These are phyloP conservation scores for Neotragus moschatus DNA, from an alignment of 2,113 vertebrate species.

Conservation along the genomic window DNA sequence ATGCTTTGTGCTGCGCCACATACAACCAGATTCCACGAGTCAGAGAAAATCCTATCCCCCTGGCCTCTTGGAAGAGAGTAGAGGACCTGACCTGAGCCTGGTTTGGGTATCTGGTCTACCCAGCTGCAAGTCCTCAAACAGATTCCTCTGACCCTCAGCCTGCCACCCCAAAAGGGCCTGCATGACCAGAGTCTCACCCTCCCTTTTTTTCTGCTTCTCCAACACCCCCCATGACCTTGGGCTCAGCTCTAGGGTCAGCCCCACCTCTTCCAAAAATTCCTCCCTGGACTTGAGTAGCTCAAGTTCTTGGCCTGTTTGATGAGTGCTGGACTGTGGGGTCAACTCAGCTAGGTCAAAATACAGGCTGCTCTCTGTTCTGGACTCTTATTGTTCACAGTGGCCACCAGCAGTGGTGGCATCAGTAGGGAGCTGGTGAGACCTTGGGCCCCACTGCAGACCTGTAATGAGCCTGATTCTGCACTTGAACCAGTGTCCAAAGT, in stretches of 20 bases:
- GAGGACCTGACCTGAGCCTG: background rate
- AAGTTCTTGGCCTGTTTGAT: background rate
- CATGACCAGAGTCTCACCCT: rapidly evolving
- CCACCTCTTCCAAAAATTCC: background rate
- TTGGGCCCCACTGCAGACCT: too few relatives aligned
- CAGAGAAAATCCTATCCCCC: too few relatives aligned
- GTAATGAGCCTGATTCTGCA: background rate
- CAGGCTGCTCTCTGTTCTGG: background rate
- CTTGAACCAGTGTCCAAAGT: background rate
- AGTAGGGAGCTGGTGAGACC: background rate
- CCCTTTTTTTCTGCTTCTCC: background rate
- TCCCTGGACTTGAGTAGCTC: background rate
- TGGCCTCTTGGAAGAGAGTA: background rate
- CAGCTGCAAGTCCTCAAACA: rapidly evolving
- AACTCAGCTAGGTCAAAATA: background rate
- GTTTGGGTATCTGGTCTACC: background rate
- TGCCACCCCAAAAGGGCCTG: too few relatives aligned
- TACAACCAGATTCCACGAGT: rapidly evolving
- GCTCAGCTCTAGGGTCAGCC: background rate
- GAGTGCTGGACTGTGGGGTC: background rate
- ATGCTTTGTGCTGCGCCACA: background rate
- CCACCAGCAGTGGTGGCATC: background rate
- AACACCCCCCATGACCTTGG: background rate
- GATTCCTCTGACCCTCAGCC: background rate
- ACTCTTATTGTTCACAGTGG: background rate